Evolutionary conservation across 2,797 vertebrate species (phyloP), one percentile per base, ranked within the genome.

Genomic region (Ispidina picta): DNA sequence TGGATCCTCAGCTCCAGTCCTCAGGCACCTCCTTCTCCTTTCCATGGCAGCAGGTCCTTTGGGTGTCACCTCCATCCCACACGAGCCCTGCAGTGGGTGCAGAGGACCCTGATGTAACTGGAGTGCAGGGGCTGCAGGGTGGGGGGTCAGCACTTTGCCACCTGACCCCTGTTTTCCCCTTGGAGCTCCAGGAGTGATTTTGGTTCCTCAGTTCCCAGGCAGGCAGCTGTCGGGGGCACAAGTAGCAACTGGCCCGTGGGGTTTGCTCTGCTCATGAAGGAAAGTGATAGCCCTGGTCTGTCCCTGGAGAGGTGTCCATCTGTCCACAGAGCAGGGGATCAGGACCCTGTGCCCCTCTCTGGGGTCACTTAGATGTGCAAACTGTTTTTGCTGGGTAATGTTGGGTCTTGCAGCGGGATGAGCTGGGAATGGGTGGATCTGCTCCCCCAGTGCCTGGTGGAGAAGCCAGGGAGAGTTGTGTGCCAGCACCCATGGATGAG

Each of bases 141-240:
- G 19, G 23, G 11, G 29, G 77, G 15, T 6, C 12, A 33, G 4
- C 25, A 28, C 23, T 56, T 68, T 8, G 4, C 35, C 82, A 51
- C 49, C 62, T 83, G 60, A 39, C 59, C 37, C 6, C 23, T 1
- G 0, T 25, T 49, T 51, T 25, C 49, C 48, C 2, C 22, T 44
- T 0, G 8, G 44, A 78, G 66, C 63, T 68, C 41, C 63, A 1
- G 1, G 75, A 71, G 69, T 44, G 55, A 52, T 55, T 96, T 92
- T 71, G 81, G 89, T 56, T 81, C 86, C 52, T 64, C 8, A 20
- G 52, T 86, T 92, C 85, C 71, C 70, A 15, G 86, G 59, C 60
- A 77, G 90, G 37, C 96, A 96, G 93, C 96, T 97, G 97, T 71
- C 63, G 9, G 52, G 58, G 95, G 25, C 85, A 82, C 62, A 10